Evolutionary conservation across 1,140 invertebrate species (phyloP), one percentile per base, ranked within the genome.

Genomic region (Bombus pascuorum): DNA sequence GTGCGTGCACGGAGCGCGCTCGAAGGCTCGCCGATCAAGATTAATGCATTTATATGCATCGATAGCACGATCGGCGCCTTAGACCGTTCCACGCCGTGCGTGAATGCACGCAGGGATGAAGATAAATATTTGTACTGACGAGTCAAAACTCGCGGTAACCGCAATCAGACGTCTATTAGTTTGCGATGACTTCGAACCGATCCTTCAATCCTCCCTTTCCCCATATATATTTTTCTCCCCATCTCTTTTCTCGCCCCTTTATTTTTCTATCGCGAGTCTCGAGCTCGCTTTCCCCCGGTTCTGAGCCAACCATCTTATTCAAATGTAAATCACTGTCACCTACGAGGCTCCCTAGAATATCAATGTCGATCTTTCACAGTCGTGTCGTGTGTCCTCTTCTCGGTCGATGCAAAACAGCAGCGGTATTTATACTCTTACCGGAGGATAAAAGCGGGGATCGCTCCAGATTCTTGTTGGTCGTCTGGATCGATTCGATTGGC

Each of bases 41-140:
- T 94, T 93, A 93, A 94, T 94, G 93, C 90, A 91, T 91, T 91
- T 90, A 89, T 90, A 90, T 84, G 86, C 83, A 77, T 75, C 89
- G 88, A 92, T 91, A 90, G 87, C 78, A 82, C 90, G 91, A 93
- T 92, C 87, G 88, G 87, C 85, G 88, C 83, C 83, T 92, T 91
- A 90, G 91, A 90, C 76, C 72, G 84, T 80, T 75, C 71, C 91
- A 88, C 81, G 90, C 83, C 86, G 91, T 76, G 88, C 86, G 82
- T 89, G 88, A 91, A 92, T 90, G 87, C 88, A 72, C 81, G 74
- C 68, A 81, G 86, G 85, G 90, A 92, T 90, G 91, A 93, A 92
- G 93, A 94, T 93, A 93, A 94, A 93, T 94, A 94, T 94, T 94
- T 93, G 90, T 92, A 92, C 90, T 90, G 91, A 93, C 89, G 91